Evolutionary conservation across 2,888 invertebrate genomes (phyloP), one percentile per base, ranked within the genome.

Genomic region (Disparrhopalites patrizii): DNA sequence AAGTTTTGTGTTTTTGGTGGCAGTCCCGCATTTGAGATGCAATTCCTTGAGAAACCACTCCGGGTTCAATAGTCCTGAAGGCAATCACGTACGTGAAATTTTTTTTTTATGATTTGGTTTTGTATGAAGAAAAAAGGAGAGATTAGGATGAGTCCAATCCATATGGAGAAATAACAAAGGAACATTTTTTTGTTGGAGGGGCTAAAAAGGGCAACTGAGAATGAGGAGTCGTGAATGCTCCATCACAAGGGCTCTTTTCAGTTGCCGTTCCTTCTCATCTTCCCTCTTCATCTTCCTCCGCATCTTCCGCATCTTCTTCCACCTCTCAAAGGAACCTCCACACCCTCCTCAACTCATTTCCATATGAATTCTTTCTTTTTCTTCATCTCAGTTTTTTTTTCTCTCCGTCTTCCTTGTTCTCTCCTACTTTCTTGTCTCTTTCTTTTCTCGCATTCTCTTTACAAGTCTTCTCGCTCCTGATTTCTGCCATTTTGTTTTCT

Each of bases 161-260:
- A 40, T 18, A 40, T 40, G 40, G 40, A 40, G 18, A n/a, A n/a
- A n/a, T n/a, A n/a, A n/a, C n/a, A n/a, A n/a, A n/a, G n/a, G n/a
- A n/a, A n/a, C n/a, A n/a, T n/a, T n/a, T n/a, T n/a, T n/a, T n/a
- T 40, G 40, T 18, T 18, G 40, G 18, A 40, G 15, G 18, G 40
- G 40, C 40, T 40, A 40, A 40, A 40, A 40, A 40, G 40, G 40
- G 40, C 40, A 40, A 40, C 18, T 40, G n/a, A 40, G 40, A 40
- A 40, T 40, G 40, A n/a, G n/a, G 13, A 40, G 15, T 40, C 40
- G 40, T 40, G 40, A 40, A 40, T 40, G 40, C 18, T 36, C 40
- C 40, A 40, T 40, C 40, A n/a, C n/a, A 40, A 40, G 40, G 40
- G 40, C 40, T 40, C 40, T 40, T 40, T 40, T 3, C n/a, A 40